Evolutionary conservation across 2,113 vertebrate genomes (phyloP).

Genomic region (Seriola aureovittata): DNA sequence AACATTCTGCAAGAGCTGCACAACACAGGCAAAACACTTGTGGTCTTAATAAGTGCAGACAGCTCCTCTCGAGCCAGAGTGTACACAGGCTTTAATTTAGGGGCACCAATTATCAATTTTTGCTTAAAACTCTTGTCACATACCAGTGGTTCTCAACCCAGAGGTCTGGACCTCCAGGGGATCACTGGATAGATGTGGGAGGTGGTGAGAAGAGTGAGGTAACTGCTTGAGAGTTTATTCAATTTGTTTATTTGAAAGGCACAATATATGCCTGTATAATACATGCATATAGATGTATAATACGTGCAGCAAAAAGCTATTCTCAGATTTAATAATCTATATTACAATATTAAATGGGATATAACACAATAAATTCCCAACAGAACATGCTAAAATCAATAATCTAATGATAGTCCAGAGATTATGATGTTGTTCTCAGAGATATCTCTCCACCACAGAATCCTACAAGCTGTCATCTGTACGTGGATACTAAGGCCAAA

Average conservation of each 20-base stretch:
- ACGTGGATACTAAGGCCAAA: background rate
- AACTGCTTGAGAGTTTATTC: background rate
- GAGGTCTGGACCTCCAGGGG: conserved; percentile 17
- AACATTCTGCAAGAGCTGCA: conserved; percentile 34
- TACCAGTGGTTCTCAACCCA: conserved; percentile 3
- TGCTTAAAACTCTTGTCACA: conserved; percentile 42
- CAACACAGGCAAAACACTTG: background rate
- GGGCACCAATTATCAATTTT: conserved; percentile 41
- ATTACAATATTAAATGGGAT: background rate
- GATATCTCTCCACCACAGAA: background rate
- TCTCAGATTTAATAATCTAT: background rate
- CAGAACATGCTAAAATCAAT: background rate
- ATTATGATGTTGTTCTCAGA: background rate
- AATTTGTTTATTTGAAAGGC: conserved; percentile 7
- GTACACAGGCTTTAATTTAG: conserved; percentile 27
- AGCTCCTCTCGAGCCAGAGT: conserved; percentile 27
- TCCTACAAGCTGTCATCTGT: background rate
- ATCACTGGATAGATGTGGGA: background rate
- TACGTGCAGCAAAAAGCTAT: background rate
- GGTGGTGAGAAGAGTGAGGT: background rate
- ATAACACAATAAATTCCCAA: background rate
- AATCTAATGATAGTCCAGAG: background rate
- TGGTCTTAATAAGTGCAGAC: conserved; percentile 45
- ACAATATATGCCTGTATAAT: background rate
- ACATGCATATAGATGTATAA: background rate